Conservation (phyloP, 2,888 invertebrate species). For the Eurytoma adleriae region DNA sequence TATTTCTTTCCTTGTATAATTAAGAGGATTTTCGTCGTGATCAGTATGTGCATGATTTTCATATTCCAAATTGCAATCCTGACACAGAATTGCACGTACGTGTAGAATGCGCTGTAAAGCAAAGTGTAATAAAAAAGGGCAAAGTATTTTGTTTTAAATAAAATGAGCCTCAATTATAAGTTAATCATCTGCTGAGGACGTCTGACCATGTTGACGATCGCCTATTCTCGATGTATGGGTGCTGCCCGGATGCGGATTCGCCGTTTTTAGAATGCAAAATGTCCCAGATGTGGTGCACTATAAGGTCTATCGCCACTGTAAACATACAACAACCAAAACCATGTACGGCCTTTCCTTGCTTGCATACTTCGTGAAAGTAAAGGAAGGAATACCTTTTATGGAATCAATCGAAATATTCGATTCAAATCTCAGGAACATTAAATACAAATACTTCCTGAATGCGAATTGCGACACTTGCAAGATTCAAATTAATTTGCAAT, state of each 20-base stretch:
- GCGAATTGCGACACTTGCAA: not conserved
- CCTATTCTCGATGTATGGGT: conserved; percentile 75
- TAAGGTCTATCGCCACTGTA: conserved; percentile 99
- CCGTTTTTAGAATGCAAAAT: conserved; percentile 84
- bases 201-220: conserved; percentile 74
- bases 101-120: conserved; percentile 37
- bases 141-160: conserved; percentile 14
- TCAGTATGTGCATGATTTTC: conserved; percentile 36
- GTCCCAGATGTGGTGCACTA: conserved; percentile 99
- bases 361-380: conserved; percentile 29
- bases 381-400: conserved; percentile 24
- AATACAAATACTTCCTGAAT: not conserved
- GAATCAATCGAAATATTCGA: conserved; percentile 20
- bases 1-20: conserved; percentile 38
- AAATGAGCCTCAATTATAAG: conserved; percentile 44
- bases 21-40: conserved; percentile 18
- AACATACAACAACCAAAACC: conserved; percentile 80
- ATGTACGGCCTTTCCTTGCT: conserved; percentile 70
- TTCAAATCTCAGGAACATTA: conserved; percentile 37
- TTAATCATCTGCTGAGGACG: conserved; percentile 73
- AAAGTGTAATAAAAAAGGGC: conserved; percentile 37
- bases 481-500: not conserved
- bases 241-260: conserved; percentile 77
- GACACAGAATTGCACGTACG: conserved; percentile 31
- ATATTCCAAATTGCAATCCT: conserved; percentile 21